Evolutionary conservation across 2,113 vertebrate species (phyloP), one percentile per base, ranked within the genome.

Genomic region (Psittacus erithacus): DNA sequence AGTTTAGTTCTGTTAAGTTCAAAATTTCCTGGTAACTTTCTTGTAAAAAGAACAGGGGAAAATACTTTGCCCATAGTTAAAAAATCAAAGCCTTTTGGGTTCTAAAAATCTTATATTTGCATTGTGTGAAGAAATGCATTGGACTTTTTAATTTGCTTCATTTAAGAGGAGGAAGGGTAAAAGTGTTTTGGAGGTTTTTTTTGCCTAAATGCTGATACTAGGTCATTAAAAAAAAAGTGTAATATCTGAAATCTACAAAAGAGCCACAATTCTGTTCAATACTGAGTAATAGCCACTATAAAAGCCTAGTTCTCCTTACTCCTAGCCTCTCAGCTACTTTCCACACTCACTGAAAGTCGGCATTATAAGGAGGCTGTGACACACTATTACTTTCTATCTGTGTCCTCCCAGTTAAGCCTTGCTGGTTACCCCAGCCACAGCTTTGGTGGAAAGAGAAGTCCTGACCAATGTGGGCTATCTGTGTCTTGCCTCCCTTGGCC

Each of bases 1-100:
- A 78, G 62, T 76, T 92, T 70, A 46, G 19, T 57, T 90, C 47
- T 28, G 13, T n/a, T 82, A 59, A 5, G 62, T 76, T 91, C 46
- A 65, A 81, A 93, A 82, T 95, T 95, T 94, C 87, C 6, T 18
- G 55, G 52, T 92, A 47, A 27, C 63, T 75, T 96, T 97, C 93
- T 83, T 63, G 64, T 92, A 95, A 94, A 85, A 93, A 74, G 43
- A 86, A 18, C 10, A 57, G 20, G 29, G 49, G n/a, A n/a, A 89
- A 94, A 77, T 53, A 25, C 19, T 59, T 43, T 35, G 33, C 11
- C 38, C 18, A 28, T 41, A 12, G 16, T n/a, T n/a, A 68, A 82
- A 71, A 90, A 18, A 57, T 25, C 76, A 65, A 84, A 88, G 44
- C 4, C 17, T 69, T 64, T 57, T 59, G 19, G 2, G 4, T 55